phyloP scores from a whole-genome alignment of 2,888 invertebrate species.

The Metalampra italica region DNA sequence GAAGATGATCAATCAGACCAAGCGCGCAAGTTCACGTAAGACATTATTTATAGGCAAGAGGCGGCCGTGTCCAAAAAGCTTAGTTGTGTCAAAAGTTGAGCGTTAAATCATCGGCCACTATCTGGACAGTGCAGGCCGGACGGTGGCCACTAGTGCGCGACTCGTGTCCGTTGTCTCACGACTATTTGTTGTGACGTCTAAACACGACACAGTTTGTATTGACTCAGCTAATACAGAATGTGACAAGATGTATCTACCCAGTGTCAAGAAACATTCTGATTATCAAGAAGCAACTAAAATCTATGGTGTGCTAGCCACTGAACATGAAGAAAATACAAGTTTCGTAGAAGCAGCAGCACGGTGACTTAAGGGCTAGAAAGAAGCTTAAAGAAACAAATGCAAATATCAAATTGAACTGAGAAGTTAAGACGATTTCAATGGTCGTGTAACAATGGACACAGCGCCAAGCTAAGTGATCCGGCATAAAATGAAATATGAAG shows the following conservation, averaged over 20 bases:
- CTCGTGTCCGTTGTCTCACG: slow-evolving; percentile 33
- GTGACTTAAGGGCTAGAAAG: too few relatives aligned
- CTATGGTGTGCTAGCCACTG: too few relatives aligned
- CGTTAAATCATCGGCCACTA: slow-evolving; percentile 83
- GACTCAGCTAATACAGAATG: too few relatives aligned
- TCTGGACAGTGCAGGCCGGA: slow-evolving; percentile 83
- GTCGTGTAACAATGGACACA: slow-evolving; percentile 40
- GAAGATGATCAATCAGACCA: slow-evolving; percentile 29
- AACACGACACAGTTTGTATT: background rate
- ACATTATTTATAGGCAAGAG: slow-evolving; percentile 73
- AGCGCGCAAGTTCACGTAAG: slow-evolving; percentile 63
- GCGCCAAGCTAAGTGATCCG: slow-evolving; percentile 67
- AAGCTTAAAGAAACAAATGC: too few relatives aligned
- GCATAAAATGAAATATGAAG: slow-evolving; percentile 75
- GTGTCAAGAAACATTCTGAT: too few relatives aligned
- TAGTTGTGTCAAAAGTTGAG: slow-evolving; percentile 82
- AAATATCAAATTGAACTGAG: too few relatives aligned
- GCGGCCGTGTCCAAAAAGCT: slow-evolving; percentile 77
- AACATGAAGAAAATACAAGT: too few relatives aligned
- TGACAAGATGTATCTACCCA: too few relatives aligned
- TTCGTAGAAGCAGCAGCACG: too few relatives aligned
- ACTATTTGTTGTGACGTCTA: background rate
- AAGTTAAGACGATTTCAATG: too few relatives aligned
- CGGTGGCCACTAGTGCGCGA: slow-evolving; percentile 60
- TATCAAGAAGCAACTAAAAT: too few relatives aligned